Evolutionary conservation across 2,888 invertebrate species (phyloP), one percentile per base, ranked within the genome.

Genomic region (Drosophila kuntzei): DNA sequence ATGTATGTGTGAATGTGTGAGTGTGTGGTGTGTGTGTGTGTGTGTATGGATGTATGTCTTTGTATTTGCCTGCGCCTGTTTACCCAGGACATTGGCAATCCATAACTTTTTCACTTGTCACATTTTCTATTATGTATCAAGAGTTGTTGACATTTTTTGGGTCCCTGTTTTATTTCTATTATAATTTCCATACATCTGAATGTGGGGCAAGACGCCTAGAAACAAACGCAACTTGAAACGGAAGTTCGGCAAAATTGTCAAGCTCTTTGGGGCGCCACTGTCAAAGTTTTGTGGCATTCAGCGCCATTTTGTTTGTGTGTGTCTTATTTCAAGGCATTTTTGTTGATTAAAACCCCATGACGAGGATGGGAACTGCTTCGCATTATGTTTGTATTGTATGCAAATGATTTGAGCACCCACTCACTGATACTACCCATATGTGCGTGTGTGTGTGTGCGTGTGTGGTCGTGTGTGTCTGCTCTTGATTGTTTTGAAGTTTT

Each of bases 401-500:
- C 76, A 79, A 79, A 79, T 79, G 67, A 81, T 75, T 81, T 68
- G 50, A 66, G 5, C 55, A 49, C 1, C 7, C 60, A 37, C 22
- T 29, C 44, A 37, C 34, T 27, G 18, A 20, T 9, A 29, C 46
- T 27, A 14, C n/a, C 32, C 44, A 43, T 41, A 53, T 41, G 37
- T 60, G 58, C 39, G 20, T 41, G 18, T 53, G n/a, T 6, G 25
- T 6, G 20, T 36, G 12, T 32, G 22, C 20, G 29, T 43, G 8
- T 53, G 37, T 47, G 22, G 29, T 7, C 44, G 32, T 34, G 36
- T 53, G 75, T 62, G 73, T 72, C 72, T 84, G 76, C 61, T 76
- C 66, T 70, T 83, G 83, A 83, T 83, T 83, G 83, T 83, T 83
- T 84, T 89, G 80, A 87, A 83, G 87, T 87, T 83, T 73, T 74